Evolutionary conservation across 30 jellyfish, hydroid and myxozoan species (phyloP).

Genomic region (Chrysaora quinquecirrha): DNA sequence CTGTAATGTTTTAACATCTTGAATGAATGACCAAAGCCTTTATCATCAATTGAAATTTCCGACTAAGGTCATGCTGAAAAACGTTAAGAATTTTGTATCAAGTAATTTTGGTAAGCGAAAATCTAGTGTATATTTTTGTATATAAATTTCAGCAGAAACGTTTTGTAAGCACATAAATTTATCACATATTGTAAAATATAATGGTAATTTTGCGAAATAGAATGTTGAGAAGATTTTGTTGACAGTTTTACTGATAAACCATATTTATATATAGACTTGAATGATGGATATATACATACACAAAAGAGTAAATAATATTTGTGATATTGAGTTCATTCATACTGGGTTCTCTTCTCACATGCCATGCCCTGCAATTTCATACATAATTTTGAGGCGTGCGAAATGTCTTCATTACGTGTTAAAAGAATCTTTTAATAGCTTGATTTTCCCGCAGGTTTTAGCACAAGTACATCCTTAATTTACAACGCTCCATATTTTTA

Average conservation of each 20-base stretch:
- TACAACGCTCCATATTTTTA: too few species aligned
- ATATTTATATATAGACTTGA: slow-evolving; percentile 72
- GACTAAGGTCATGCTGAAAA: background rate
- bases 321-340: background rate
- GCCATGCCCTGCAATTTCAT: too few species aligned
- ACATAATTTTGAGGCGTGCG: too few species aligned
- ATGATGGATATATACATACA: slow-evolving; percentile 73
- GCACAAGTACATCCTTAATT: too few species aligned
- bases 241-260: slow-evolving; percentile 76
- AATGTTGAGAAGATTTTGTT: slow-evolving; percentile 72
- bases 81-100: background rate
- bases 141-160: slow-evolving; percentile 43
- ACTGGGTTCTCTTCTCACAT: too few species aligned
- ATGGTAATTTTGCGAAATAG: slow-evolving; percentile 57
- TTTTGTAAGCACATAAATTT: slow-evolving; percentile 73
- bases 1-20: too few species aligned
- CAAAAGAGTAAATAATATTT: background rate
- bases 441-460: too few species aligned
- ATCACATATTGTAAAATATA: slow-evolving; percentile 61
- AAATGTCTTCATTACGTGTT: too few species aligned
- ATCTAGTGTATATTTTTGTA: slow-evolving; percentile 48
- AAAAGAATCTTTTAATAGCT: too few species aligned
- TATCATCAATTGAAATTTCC: background rate
- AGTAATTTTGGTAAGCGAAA: slow-evolving; percentile 2
- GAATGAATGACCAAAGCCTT: background rate